A percentile compares a stretch with the other conserved stretches of the same genome.
Evolutionary conservation across 2,888 invertebrate species (phyloP).

Genomic region (Vesta saturnalis): DNA sequence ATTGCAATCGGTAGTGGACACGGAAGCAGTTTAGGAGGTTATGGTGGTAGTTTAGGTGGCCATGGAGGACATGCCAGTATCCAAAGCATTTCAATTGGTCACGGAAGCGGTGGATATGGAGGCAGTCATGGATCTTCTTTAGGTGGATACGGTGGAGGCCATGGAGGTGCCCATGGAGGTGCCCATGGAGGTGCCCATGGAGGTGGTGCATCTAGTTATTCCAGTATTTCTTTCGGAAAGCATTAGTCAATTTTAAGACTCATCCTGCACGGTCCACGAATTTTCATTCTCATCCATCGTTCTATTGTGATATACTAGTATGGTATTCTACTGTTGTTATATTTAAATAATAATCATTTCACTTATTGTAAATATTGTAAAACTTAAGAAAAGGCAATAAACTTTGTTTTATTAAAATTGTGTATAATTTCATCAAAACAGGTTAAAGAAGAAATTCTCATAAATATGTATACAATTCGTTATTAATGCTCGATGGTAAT

Average conservation of each 20-base stretch:
- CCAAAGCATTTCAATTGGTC: not conserved
- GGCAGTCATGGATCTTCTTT: not conserved
- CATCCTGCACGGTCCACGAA: constrained; percentile 14
- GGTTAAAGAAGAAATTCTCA: not conserved
- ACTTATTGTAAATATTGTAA: constrained; percentile 50
- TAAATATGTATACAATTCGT: not conserved
- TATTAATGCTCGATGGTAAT: too few species aligned
- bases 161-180: constrained; percentile 31
- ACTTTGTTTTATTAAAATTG: not conserved
- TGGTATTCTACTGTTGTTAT: constrained; percentile 35
- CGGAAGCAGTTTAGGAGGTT: constrained; percentile 39
- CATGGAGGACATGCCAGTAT: constrained; percentile 14
- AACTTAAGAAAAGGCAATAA: constrained; percentile 20
- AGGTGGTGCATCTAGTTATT: constrained; percentile 49
- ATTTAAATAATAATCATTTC: constrained; percentile 19
- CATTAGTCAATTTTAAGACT: constrained; percentile 34
- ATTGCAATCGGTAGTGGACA: constrained; percentile 33
- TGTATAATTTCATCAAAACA: not conserved
- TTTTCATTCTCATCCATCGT: constrained; percentile 36
- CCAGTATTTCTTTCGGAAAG: constrained; percentile 52
- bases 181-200: constrained; percentile 23
- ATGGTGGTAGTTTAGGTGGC: constrained; percentile 35
- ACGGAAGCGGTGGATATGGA: constrained; percentile 21
- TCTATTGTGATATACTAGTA: constrained; percentile 42
- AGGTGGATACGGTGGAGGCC: constrained; percentile 32